phyloP scores from a whole-genome alignment of 1,140 invertebrate genomes.

The Ruditapes philippinarum region DNA sequence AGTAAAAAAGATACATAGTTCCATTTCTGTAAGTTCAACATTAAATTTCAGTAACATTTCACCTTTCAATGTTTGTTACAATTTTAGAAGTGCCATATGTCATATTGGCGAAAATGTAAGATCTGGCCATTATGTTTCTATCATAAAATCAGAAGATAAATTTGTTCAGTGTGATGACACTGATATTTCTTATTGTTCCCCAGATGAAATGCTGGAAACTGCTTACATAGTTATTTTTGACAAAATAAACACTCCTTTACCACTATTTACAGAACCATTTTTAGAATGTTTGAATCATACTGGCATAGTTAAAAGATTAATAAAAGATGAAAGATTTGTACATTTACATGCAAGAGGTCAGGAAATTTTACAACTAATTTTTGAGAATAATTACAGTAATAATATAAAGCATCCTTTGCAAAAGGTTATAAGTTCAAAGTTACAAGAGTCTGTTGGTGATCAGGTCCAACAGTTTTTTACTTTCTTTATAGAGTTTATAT shows the following conservation, averaged over 20 bases:
- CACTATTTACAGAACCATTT: neutral
- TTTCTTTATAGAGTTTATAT: neutral
- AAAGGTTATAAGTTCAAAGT: too few relatives aligned
- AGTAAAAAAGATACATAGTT: neutral
- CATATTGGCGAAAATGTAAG: neutral
- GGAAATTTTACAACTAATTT: too few relatives aligned
- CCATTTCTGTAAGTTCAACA: neutral
- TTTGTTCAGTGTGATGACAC: neutral
- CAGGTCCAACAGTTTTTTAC: too few relatives aligned
- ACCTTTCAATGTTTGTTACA: neutral
- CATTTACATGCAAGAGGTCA: too few relatives aligned
- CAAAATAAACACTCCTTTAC: neutral
- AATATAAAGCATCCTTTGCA: too few relatives aligned
- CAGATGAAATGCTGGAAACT: neutral
- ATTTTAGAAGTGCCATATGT: neutral
- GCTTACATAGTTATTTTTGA: constrained; percentile 11
- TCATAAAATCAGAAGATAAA: neutral
- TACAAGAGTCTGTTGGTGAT: too few relatives aligned
- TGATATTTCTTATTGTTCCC: neutral
- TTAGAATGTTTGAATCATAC: neutral
- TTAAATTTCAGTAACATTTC: neutral
- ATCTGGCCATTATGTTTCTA: constrained; percentile 10
- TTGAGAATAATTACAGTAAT: too few relatives aligned
- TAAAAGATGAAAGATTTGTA: neutral
- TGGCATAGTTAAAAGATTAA: neutral